phyloP scores from a whole-genome alignment of 2,797 vertebrate genomes.

The Smutsia gigantea region DNA sequence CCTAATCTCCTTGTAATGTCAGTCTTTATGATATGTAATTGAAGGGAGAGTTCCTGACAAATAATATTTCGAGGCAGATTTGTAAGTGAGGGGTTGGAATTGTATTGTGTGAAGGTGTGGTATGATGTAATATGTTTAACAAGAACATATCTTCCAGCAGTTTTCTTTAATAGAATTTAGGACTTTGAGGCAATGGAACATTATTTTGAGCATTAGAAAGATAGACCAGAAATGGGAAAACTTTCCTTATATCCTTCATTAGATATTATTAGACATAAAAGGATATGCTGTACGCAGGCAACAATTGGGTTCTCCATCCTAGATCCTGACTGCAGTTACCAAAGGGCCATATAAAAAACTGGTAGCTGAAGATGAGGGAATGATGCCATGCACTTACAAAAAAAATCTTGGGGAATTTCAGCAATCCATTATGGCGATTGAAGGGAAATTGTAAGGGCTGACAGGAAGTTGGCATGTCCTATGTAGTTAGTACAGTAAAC shows the following conservation, averaged over 20 bases:
- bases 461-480: neutral
- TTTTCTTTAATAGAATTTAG: constrained; percentile 30
- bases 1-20: neutral
- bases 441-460: neutral
- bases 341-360: neutral
- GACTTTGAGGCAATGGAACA: neutral
- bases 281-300: neutral
- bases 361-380: neutral
- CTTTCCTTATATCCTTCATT: neutral
- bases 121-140: neutral
- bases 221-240: neutral
- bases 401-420: neutral
- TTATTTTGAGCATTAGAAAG: neutral
- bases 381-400: neutral
- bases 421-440: neutral
- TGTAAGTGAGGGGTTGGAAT: neutral
- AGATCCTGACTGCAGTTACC: neutral
- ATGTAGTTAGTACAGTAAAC: neutral
- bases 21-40: neutral
- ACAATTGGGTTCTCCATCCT: neutral
- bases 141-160: neutral
- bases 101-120: neutral
- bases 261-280: neutral
- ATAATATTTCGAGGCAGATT: neutral
- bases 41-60: neutral